Conservation (phyloP, 1,140 invertebrate genomes). For the Lanistes nyassanus region DNA sequence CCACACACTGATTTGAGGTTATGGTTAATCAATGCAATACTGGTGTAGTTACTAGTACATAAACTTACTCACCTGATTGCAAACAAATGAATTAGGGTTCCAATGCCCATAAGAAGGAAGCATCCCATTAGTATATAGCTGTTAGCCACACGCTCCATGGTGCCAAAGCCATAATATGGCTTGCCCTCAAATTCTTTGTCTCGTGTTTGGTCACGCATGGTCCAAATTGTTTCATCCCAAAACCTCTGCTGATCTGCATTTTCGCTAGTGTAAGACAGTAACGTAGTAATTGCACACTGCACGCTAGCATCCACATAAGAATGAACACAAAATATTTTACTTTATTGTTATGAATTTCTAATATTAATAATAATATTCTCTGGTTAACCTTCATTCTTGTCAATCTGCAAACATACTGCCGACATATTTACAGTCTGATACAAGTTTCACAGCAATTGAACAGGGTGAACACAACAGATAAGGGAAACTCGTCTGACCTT, state of each 20-base stretch:
- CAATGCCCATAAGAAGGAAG: constrained; percentile 5
- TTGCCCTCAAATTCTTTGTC: constrained; percentile 20
- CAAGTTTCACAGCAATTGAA: no score
- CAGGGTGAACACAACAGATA: no score
- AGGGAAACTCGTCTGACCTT: no score
- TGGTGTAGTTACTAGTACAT: not conserved
- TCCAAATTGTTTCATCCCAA: constrained; percentile 16
- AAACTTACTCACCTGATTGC: not conserved
- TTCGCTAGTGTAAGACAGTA: not conserved
- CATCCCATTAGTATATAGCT: constrained; percentile 12
- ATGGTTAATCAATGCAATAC: not conserved
- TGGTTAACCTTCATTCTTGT: not conserved
- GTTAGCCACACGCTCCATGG: constrained; percentile 6
- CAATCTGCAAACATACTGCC: not conserved
- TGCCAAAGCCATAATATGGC: constrained; percentile 17
- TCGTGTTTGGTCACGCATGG: constrained; percentile 16
- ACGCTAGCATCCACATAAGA: not conserved
- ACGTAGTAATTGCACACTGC: not conserved
- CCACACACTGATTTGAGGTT: not conserved
- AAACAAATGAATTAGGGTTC: not conserved
- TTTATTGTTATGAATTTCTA: not conserved
- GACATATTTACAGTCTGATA: not conserved
- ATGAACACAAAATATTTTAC: not conserved
- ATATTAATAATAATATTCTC: not conserved
- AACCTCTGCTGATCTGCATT: constrained; percentile 16